Evolutionary conservation across 2,888 invertebrate species (phyloP).

Genomic region (Nymphalis urticae): DNA sequence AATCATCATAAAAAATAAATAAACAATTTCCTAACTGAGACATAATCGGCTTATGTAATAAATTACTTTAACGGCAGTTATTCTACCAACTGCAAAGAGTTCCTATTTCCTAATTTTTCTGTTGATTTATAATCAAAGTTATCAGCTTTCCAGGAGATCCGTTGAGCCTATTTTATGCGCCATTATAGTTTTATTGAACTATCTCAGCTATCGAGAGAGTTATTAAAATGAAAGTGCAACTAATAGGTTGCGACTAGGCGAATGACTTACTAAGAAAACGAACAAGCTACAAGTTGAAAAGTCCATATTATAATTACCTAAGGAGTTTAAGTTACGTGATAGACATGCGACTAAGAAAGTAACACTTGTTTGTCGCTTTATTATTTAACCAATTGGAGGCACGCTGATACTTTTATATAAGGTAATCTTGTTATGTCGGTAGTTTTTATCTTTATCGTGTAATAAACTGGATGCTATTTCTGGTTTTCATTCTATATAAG

Average conservation of each 20-base stretch:
- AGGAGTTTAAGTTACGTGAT: constrained; percentile 26
- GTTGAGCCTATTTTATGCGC: constrained; percentile 47
- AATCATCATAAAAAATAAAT: too few relatives aligned
- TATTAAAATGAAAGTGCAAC: constrained; percentile 76
- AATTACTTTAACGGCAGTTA: too few relatives aligned
- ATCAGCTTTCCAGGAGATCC: constrained; percentile 14
- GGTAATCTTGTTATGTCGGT: constrained; percentile 5
- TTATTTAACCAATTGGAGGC: constrained; percentile 21
- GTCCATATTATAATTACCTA: constrained; percentile 14
- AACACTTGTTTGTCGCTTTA: constrained; percentile 22
- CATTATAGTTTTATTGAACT: constrained; percentile 52
- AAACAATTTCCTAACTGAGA: too few relatives aligned
- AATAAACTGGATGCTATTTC: background rate
- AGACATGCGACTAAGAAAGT: constrained; percentile 26
- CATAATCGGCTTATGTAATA: too few relatives aligned
- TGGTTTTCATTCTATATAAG: background rate
- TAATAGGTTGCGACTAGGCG: constrained; percentile 54
- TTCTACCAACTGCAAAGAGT: background rate
- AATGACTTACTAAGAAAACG: constrained; percentile 29
- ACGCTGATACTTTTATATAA: constrained; percentile 13
- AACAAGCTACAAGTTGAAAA: constrained; percentile 22
- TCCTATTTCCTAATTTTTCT: background rate
- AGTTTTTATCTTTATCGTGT: background rate
- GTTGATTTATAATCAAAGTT: background rate
- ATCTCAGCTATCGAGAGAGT: constrained; percentile 44